phyloP scores from a whole-genome alignment of 2,888 invertebrate genomes.

The Phoronis australis region DNA sequence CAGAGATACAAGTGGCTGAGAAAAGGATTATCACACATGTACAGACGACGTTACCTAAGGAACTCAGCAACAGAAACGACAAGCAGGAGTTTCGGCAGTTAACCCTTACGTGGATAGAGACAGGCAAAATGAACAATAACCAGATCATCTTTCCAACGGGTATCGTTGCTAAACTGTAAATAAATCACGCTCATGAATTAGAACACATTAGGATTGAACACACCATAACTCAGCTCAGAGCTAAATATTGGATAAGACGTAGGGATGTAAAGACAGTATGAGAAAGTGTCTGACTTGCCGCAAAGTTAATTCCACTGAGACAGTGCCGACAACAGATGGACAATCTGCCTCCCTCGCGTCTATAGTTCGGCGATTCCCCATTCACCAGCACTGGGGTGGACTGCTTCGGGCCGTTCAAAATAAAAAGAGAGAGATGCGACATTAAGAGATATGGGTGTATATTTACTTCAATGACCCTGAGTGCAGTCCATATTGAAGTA shows the following conservation, averaged over 20 bases:
- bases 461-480: not conserved
- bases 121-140: no score
- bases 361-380: not conserved
- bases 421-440: not conserved
- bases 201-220: not conserved
- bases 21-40: no score
- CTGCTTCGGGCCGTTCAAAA: not conserved
- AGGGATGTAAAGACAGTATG: not conserved
- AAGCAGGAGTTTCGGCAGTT: no score
- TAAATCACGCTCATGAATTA: not conserved
- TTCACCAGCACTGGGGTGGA: slow-evolving; percentile 1
- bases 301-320: not conserved
- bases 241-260: slow-evolving; percentile 2
- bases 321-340: not conserved
- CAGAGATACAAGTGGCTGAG: no score
- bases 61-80: no score
- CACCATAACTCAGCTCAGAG: not conserved
- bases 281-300: not conserved
- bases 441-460: slow-evolving; percentile 1
- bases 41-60: no score
- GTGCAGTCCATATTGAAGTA: not conserved
- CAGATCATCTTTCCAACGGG: no score
- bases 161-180: no score
- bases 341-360: not conserved
- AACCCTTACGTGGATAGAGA: no score